Percentiles rank a stretch among this genome's conserved stretches.
These are phyloP conservation scores for Drosophila barbarae DNA, from an alignment of 2,888 invertebrate genomes.

Conservation along the genomic window DNA sequence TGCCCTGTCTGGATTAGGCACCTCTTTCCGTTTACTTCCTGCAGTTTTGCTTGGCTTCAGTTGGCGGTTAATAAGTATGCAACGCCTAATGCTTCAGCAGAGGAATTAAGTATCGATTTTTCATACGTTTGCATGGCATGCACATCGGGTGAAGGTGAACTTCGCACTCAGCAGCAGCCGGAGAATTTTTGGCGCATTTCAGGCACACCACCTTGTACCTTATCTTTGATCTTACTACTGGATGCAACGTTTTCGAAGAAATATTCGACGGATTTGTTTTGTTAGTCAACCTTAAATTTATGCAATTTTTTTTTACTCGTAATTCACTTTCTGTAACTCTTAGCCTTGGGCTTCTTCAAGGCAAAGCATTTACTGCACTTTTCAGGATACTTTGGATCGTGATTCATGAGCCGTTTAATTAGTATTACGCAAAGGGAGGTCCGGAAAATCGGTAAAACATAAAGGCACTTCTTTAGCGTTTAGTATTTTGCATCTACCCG, in stretches of 20 bases:
- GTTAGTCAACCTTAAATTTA: neutral
- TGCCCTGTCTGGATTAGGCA: conserved; percentile 7
- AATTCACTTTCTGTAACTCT: neutral
- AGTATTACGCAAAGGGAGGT: conserved; percentile 33
- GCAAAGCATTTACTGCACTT: neutral
- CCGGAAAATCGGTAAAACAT: conserved; percentile 24
- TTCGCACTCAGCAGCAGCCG: conserved; percentile 17
- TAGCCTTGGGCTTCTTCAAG: conserved; percentile 1
- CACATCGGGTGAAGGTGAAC: conserved; percentile 31
- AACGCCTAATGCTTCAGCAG: conserved; percentile 37
- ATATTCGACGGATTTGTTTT: neutral
- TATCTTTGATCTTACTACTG: neutral
- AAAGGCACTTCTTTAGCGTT: conserved; percentile 49
- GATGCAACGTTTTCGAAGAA: neutral
- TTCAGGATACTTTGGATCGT: neutral
- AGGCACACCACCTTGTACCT: neutral
- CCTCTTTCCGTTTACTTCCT: conserved; percentile 5
- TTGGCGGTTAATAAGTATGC: conserved; percentile 33
- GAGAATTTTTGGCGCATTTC: conserved; percentile 44
- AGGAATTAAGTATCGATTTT: conserved; percentile 64
- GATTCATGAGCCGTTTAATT: neutral
- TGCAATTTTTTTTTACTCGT: neutral
- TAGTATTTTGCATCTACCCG: conserved; percentile 31
- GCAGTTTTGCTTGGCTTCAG: conserved; percentile 28
- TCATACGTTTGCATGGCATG: conserved; percentile 42